Base-by-base conservation (phyloP, 2,797 vertebrate species). In the Gymnocypris eckloni region DNA sequence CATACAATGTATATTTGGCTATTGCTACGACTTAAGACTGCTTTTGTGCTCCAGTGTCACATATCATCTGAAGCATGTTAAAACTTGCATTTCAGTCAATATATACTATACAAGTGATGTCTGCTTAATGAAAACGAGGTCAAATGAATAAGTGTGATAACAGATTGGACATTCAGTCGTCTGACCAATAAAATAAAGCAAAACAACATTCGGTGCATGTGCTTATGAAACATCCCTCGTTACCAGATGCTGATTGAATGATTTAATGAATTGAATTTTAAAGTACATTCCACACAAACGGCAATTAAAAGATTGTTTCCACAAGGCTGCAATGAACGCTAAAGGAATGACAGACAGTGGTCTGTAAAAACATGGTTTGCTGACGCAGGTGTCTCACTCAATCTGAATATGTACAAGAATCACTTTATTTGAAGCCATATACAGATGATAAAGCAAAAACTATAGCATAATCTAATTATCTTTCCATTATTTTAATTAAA, bases 371-470 rank as follows among this genome's bases (percentile, higher is more conserved):
- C 56, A 66, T 64, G 12, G 33, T 28, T 81, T 37, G 8, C 10
- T n/a, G 3, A 25, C 0, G n/a, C 28, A 37, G 2, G n/a, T 33
- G 61, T 67, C 37, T 33, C 64, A 61, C 61, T 54, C 72, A 48
- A 28, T 54, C 43, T 52, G 45, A 52, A 76, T 81, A 71, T 81
- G 12, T 43, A 82, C 45, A 86, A 37, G 22, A 71, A 84, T 61
- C 73, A 54, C 56, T 86, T 89, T 82, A 86, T 87, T 86, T 79
- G 6, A 69, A 86, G 54, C 69, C 82, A 75, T 84, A 61, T 39
- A 43, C 79, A 66, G 22, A 83, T 33, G 25, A 11, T 87, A 39
- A 66, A 79, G 67, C 28, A 81, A 43, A 54, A 56, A 56, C 37
- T 43, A 78, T 12, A 54, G 25, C 12, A 10, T 39, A 48, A 64